phyloP scores from a whole-genome alignment of 2,888 invertebrate genomes.

The Lycocerus yunnanus region DNA sequence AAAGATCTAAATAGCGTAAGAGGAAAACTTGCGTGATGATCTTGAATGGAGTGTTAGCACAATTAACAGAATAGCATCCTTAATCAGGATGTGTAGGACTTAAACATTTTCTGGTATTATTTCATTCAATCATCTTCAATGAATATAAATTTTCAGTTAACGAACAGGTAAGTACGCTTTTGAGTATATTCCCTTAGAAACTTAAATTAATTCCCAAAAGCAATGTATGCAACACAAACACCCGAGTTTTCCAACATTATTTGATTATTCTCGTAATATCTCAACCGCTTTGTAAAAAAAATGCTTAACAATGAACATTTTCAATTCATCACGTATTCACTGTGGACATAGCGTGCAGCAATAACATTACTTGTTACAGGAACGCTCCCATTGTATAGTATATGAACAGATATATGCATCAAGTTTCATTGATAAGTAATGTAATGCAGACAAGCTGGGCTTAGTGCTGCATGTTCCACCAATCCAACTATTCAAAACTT shows the following conservation, averaged over 20 bases:
- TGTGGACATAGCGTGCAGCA: constrained; percentile 28
- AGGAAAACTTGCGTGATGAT: too few species aligned
- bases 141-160: too few species aligned
- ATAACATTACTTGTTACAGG: constrained; percentile 28
- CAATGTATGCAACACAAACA: not conserved
- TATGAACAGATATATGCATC: constrained; percentile 20
- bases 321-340: constrained; percentile 28
- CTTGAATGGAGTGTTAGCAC: too few species aligned
- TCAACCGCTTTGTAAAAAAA: constrained; percentile 4
- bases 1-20: too few species aligned
- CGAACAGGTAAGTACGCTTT: too few species aligned
- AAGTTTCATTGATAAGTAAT: constrained; percentile 25
- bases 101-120: too few species aligned
- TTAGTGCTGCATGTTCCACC: constrained; percentile 10
- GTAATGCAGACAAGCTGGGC: constrained; percentile 24
- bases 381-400: constrained; percentile 18
- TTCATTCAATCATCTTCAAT: not conserved
- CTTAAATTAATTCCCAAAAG: not conserved
- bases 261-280: not conserved
- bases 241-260: not conserved
- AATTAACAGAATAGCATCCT: too few species aligned
- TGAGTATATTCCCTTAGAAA: not conserved
- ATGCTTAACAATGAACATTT: constrained; percentile 18
- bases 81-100: too few species aligned
- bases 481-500: constrained; percentile 7